Base-by-base conservation (phyloP, 2,888 invertebrate genomes). In the Tipula confusa region DNA sequence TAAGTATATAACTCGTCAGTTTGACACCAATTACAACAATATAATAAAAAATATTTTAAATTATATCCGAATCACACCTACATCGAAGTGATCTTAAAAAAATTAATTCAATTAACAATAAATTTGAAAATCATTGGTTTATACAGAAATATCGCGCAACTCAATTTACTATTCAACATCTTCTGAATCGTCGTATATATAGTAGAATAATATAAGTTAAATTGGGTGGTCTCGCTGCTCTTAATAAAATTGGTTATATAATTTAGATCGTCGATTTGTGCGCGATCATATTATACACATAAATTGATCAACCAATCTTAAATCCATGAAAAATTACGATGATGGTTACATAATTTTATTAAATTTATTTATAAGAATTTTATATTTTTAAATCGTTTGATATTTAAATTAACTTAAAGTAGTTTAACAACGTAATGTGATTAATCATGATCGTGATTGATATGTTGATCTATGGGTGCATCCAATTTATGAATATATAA, bases 381-480 rank as follows among this genome's bases (percentile, higher is more conserved):
- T 24, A 24, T 24, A 9, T 64, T 3, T 43, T 43, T 43, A 15
- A 43, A 43, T 43, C 43, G 43, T 43, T 43, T 64, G 64, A 64
- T 64, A 64, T 64, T 64, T 64, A 24, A 64, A 64, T 64, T 24
- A 24, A 64, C 9, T 9, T 64, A 64, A 64, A 64, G 24, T 64
- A 38, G 38, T 38, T 13, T 13, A 1, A 24, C 2, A 24, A 9
- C 24, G 24, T 64, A 64, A 64, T 18, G 9, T 64, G 64, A 64
- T 64, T 64, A 24, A 64, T 64, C 64, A 64, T 64, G 64, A 64
- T 64, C 64, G 64, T 64, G 64, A 64, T 64, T 64, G 64, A 64
- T 64, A 24, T 64, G 64, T 64, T 64, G 64, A 64, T 64, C 64
- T 64, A 24, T 64, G 64, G 24, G 64, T 64, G 64, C 64, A 64